Evolutionary conservation across 2,888 invertebrate genomes (phyloP).

Genomic region (Nasonia oneida): DNA sequence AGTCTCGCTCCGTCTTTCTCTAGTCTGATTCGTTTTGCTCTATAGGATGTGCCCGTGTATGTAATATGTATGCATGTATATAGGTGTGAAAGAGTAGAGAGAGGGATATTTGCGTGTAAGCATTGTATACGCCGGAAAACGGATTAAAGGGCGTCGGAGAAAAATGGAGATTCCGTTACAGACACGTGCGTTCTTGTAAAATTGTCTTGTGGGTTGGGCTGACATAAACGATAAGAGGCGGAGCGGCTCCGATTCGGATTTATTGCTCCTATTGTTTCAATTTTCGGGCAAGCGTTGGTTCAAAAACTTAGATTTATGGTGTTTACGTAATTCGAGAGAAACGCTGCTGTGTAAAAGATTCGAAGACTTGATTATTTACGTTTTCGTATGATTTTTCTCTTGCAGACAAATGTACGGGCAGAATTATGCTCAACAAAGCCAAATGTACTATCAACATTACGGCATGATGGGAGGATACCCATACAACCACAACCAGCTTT

Average conservation of each 20-base stretch:
- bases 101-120: background rate
- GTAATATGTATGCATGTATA: background rate
- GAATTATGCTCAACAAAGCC: slow-evolving; percentile 74
- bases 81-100: background rate
- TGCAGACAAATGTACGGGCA: slow-evolving; percentile 75
- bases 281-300: background rate
- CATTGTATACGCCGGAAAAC: background rate
- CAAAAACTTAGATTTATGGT: background rate
- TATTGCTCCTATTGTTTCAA: too few species aligned
- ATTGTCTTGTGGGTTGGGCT: background rate
- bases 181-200: background rate
- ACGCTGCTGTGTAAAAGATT: background rate
- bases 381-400: slow-evolving; percentile 13
- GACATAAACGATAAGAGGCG: background rate
- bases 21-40: too few species aligned
- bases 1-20: too few species aligned
- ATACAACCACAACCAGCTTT: slow-evolving; percentile 66
- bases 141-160: background rate
- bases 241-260: background rate
- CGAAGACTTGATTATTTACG: background rate
- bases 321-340: too few species aligned
- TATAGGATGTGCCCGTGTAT: too few species aligned
- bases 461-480: slow-evolving; percentile 76
- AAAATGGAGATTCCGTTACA: background rate
- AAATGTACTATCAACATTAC: slow-evolving; percentile 76